Percentiles rank a stretch among this genome's conserved stretches.
Conservation (phyloP, 30 jellyfish, hydroid and myxozoan genomes). For the Euphysa ruthae region DNA sequence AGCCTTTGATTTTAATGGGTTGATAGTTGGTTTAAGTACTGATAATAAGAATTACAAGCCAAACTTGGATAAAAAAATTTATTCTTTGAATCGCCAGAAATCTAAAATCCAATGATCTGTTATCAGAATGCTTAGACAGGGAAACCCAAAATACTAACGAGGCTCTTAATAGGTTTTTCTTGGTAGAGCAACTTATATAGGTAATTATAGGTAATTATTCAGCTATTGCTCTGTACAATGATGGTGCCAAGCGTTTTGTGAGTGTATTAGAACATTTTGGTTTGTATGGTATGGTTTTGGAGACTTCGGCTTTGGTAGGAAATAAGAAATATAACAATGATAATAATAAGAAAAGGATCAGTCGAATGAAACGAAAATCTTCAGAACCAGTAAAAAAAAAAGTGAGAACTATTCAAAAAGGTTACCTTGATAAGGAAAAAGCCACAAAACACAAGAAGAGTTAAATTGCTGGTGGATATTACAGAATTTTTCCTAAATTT, state of each 20-base stretch:
- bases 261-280: neutral
- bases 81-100: neutral
- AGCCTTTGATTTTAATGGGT: no score
- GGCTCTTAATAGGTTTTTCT: constrained; percentile 11
- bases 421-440: neutral
- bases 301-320: neutral
- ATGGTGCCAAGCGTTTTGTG: constrained; percentile 3
- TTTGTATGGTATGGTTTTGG: neutral
- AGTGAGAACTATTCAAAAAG: neutral
- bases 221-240: neutral
- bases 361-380: neutral
- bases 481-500: neutral
- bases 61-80: constrained; percentile 5
- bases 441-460: neutral
- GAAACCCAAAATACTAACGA: constrained; percentile 3
- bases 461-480: constrained; percentile 4
- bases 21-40: constrained; percentile 1
- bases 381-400: neutral
- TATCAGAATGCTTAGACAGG: constrained; percentile 2
- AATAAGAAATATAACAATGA: neutral
- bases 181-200: neutral
- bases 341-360: neutral
- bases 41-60: constrained; percentile 7
- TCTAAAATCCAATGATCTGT: constrained; percentile 1
- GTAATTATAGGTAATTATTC: neutral